A percentile compares a stretch with the other conserved stretches of the same genome.
phyloP scores from a whole-genome alignment of 2,113 vertebrate genomes.

The Zosterops borbonicus region DNA sequence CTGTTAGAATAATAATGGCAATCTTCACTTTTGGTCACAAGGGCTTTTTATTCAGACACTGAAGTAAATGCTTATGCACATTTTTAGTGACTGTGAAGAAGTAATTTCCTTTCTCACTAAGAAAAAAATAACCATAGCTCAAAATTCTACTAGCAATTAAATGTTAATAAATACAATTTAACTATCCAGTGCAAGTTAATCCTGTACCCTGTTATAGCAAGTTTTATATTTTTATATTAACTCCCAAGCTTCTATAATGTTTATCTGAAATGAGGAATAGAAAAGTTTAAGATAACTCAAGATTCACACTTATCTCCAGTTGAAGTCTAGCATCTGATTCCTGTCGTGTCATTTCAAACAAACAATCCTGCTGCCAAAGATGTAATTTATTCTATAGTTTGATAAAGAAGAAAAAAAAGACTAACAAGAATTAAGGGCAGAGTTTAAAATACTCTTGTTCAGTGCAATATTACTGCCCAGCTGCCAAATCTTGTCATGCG shows the following conservation, averaged over 20 bases:
- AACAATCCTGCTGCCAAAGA: not conserved
- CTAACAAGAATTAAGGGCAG: not conserved
- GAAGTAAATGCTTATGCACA: not conserved
- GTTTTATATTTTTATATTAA: not conserved
- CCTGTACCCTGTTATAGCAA: not conserved
- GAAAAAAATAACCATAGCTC: not conserved
- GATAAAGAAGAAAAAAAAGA: not conserved
- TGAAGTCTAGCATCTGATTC: not conserved
- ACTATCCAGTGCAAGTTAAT: not conserved
- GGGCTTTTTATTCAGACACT: conserved; percentile 20
- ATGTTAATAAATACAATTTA: not conserved
- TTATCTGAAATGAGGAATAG: not conserved
- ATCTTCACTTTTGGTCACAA: conserved; percentile 39
- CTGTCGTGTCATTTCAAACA: not conserved
- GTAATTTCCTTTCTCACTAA: not conserved
- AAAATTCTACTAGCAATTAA: not conserved
- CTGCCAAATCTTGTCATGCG: not conserved
- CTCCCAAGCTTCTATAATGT: not conserved
- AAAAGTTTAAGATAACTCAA: not conserved
- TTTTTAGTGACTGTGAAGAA: not conserved
- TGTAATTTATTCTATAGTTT: not conserved
- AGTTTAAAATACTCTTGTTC: not conserved
- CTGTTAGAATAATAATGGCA: conserved; percentile 73
- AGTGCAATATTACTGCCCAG: not conserved
- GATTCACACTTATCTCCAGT: not conserved